Base-by-base conservation (phyloP, 2,888 invertebrate genomes). In the Fragum sueziense region DNA sequence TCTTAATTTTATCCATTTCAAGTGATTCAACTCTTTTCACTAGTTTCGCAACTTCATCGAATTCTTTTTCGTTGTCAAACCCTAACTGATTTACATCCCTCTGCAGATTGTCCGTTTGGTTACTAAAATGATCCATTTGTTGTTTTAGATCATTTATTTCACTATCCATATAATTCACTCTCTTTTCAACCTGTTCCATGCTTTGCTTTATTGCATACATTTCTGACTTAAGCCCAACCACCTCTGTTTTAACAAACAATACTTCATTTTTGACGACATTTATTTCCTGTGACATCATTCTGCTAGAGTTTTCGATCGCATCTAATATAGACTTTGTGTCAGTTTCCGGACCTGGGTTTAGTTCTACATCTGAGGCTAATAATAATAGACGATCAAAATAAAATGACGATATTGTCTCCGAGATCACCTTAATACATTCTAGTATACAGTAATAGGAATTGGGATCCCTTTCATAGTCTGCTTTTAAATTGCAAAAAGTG, bases 1-100 rank as follows among this genome's bases (percentile, higher is more conserved):
- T 52, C n/a, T 52, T 52, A 6, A 52, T n/a, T 52, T 52, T 52
- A 17, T 52, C 52, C 22, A 22, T 52, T 22, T 52, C 52, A 20
- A 52, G 52, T n/a, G 52, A n/a, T 22, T 52, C 52, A 52, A 52
- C 22, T 52, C 52, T 17, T 52, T 52, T 52, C 22, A 6, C 20
- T 22, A 52, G 20, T 22, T n/a, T 52, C 6, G 20, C 22, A 17
- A 52, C 20, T 20, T 52, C n/a, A 52, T 52, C 52, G 4, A 17
- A 52, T n/a, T 52, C 52, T 22, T 52, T 7, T 52, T 52, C 52
- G 20, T 22, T 52, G n/a, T 52, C 52, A 17, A 52, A 22, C 7
- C 52, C 52, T n/a, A 52, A 52, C n/a, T 52, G 52, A 52, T 52
- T 22, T n/a, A 52, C 52, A 52, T 52, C 52, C 6, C 52, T 52